These are phyloP conservation scores for Leptobrachium ailaonicum DNA, from an alignment of 2,113 vertebrate species.

Conservation along the genomic window DNA sequence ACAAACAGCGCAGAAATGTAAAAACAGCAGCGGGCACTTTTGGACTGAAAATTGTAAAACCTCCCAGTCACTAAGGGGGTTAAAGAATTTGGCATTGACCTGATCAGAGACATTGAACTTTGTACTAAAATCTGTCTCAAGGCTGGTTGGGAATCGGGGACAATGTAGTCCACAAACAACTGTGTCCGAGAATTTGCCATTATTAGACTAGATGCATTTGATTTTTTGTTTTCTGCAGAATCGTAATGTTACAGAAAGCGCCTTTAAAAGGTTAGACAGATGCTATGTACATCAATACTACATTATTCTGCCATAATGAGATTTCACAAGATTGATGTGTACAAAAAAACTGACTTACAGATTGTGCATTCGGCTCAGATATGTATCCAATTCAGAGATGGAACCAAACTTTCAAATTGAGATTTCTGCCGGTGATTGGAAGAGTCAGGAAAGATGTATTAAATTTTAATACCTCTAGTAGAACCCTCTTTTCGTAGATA, in stretches of 20 bases:
- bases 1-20: no score
- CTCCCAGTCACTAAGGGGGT: no score
- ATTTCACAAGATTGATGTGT: not conserved
- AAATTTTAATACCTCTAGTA: conserved; percentile 39
- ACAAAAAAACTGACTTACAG: conserved; percentile 23
- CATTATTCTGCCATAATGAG: not conserved
- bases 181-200: no score
- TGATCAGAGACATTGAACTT: no score
- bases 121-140: no score
- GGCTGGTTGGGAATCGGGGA: no score
- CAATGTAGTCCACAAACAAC: no score
- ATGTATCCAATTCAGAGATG: conserved; percentile 19
- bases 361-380: conserved; percentile 11
- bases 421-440: conserved; percentile 12
- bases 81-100: no score
- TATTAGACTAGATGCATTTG: not conserved
- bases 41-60: no score
- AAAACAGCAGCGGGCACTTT: no score
- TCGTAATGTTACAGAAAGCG: not conserved
- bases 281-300: conserved; percentile 18
- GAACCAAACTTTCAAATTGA: conserved; percentile 13
- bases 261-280: conserved; percentile 9
- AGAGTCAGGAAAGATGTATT: conserved; percentile 20
- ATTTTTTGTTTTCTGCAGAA: not conserved
- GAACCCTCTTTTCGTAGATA: conserved; percentile 35